These are phyloP conservation scores for Synanthedon vespiformis DNA, from an alignment of 2,888 invertebrate genomes.

Conservation along the genomic window DNA sequence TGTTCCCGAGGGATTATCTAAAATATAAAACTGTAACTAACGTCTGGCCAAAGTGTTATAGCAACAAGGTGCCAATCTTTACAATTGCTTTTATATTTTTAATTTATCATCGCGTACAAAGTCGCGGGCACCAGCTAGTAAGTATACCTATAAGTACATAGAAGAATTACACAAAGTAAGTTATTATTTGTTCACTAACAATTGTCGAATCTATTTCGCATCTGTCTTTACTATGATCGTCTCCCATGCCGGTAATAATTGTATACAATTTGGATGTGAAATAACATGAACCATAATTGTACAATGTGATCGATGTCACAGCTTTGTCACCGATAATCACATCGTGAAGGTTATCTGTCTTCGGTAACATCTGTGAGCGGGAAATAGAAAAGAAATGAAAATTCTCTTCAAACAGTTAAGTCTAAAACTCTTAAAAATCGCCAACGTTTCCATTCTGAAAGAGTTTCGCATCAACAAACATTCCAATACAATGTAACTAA, in stretches of 20 bases:
- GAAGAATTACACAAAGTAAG: background rate
- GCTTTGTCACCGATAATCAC: conserved; percentile 38
- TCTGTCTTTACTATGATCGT: conserved; percentile 39
- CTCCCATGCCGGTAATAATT: conserved; percentile 42
- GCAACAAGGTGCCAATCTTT: no score
- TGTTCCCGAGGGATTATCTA: no score
- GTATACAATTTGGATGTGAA: conserved; percentile 49
- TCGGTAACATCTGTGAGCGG: conserved; percentile 43
- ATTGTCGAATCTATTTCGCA: conserved; percentile 42
- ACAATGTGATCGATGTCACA: conserved; percentile 32
- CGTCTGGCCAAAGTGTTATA: no score
- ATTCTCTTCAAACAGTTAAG: no score
- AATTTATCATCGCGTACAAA: no score
- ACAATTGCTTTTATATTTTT: no score
- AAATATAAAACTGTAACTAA: no score
- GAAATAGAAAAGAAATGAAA: background rate
- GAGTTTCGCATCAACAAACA: no score
- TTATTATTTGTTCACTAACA: conserved; percentile 15
- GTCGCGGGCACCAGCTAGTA: no score
- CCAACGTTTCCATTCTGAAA: no score
- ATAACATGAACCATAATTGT: conserved; percentile 47
- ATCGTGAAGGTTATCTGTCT: conserved; percentile 44
- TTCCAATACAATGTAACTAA: no score
- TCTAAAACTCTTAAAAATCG: no score
- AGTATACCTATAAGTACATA: background rate